Base-by-base conservation (phyloP, 2,797 vertebrate species). In the Xenopus petersii region DNA sequence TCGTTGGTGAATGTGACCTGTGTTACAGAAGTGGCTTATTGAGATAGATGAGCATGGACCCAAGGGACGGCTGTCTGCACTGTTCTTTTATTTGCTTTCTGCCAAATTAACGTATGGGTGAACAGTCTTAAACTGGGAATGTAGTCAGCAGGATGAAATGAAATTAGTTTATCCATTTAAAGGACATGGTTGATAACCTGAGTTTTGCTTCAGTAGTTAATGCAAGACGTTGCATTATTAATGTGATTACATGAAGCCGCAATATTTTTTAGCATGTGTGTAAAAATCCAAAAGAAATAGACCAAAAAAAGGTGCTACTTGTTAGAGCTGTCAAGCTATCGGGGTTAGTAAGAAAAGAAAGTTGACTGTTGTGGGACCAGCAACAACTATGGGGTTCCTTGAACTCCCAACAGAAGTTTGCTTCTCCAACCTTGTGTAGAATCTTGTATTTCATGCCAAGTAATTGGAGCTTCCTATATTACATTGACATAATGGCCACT, bases 1-100 rank as follows among this genome's bases (percentile, higher is more conserved):
- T 83, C 84, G 82, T 83, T 87, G 86, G 86, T 85, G 86, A 91
- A 86, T 91, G 82, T 86, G 87, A 85, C 86, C 84, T 79, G 69
- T 87, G 87, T 58, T 88, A 79, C 82, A 90, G 89, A 93, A 92
- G 87, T 88, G 82, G 82, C 85, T 82, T 87, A 86, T 86, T 87
- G 87, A 87, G 85, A 88, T 89, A 83, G 81, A 89, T 89, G 85
- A 85, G 87, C 86, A 79, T 82, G 85, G 84, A 86, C 87, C 85
- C 75, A 67, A 71, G 84, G 84, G 83, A 83, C 84, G 81, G 80
- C 81, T 80, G 74, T 80, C 83, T 84, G 84, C 83, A 75, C 80
- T 80, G 80, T 30, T 75, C 80, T 30, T 1, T 68, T 5, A 42
- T 9, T 71, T 70, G 81, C 61, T 75, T 80, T 78, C 71, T 67